Evolutionary conservation across 2,113 vertebrate species (phyloP).

Genomic region (Rhizomys pruinosus): DNA sequence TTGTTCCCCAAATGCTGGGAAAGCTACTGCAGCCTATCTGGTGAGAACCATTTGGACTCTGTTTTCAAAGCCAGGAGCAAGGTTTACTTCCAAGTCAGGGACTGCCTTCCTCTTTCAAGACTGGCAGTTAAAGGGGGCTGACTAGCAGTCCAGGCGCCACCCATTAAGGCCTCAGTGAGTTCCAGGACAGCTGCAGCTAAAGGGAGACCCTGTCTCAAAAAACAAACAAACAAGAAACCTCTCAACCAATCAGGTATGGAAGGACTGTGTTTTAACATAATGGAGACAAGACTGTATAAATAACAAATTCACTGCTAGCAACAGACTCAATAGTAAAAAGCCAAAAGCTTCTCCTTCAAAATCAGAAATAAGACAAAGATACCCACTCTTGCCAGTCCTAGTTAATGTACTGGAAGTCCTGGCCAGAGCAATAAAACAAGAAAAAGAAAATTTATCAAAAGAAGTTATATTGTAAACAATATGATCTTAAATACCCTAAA

Average conservation of each 20-base stretch:
- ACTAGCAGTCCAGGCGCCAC: no score
- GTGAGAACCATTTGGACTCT: conserved; percentile 56
- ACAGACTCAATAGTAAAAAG: neutral
- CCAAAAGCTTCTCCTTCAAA: neutral
- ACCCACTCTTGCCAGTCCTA: neutral
- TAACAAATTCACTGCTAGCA: neutral
- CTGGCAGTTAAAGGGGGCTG: neutral
- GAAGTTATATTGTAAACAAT: neutral
- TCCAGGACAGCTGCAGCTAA: no score
- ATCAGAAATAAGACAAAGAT: neutral
- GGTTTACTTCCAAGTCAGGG: conserved; percentile 41
- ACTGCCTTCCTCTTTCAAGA: conserved; percentile 24
- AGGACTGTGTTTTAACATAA: neutral
- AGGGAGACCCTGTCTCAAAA: no score
- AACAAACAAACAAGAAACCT: no score
- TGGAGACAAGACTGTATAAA: neutral
- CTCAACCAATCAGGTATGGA: neutral
- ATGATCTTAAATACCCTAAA: neutral
- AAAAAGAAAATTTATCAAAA: neutral
- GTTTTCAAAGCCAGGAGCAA: conserved; percentile 54
- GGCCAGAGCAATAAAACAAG: neutral
- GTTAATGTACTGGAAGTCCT: neutral
- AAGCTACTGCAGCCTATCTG: conserved; percentile 60
- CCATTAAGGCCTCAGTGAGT: no score
- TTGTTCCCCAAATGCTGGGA: conserved; percentile 50